Evolutionary conservation across 1,140 invertebrate species (phyloP).

Genomic region (Halotydeus destructor): DNA sequence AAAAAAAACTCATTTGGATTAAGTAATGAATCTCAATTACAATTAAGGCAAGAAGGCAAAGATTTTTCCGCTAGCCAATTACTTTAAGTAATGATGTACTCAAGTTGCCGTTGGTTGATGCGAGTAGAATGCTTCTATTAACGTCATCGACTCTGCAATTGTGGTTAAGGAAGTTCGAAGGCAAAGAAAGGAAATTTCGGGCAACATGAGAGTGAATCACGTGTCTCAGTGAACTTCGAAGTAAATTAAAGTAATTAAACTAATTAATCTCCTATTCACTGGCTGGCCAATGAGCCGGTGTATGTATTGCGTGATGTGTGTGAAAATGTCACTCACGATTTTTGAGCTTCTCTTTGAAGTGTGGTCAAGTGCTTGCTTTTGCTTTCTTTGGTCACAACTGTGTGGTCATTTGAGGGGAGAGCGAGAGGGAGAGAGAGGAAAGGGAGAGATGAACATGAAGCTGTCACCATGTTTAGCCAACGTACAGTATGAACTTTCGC

Average conservation of each 20-base stretch:
- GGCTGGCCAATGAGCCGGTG: too few relatives aligned
- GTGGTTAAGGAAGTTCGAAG: conserved; percentile 32
- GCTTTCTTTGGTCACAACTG: conserved; percentile 21
- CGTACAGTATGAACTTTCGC: conserved; percentile 71
- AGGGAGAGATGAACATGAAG: too few relatives aligned
- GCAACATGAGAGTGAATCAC: too few relatives aligned
- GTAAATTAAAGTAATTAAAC: too few relatives aligned
- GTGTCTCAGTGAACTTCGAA: too few relatives aligned
- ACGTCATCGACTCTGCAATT: conserved; percentile 20
- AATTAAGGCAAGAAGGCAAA: too few relatives aligned
- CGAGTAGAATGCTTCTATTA: conserved; percentile 18
- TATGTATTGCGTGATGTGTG: too few relatives aligned
- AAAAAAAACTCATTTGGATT: conserved; percentile 10
- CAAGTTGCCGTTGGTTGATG: conserved; percentile 13
- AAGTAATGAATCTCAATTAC: conserved; percentile 5
- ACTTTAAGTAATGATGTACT: conserved; percentile 15
- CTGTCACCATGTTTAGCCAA: conserved; percentile 6
- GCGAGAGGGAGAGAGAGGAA: too few relatives aligned
- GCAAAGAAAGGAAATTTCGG: too few relatives aligned
- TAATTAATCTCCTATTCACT: too few relatives aligned
- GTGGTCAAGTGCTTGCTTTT: conserved; percentile 33
- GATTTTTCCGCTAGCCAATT: neutral
- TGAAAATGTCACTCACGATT: too few relatives aligned
- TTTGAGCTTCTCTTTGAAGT: conserved; percentile 56
- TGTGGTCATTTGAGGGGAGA: too few relatives aligned